Evolutionary conservation across 2,888 invertebrate species (phyloP).

Genomic region (Pherbina coryleti): DNA sequence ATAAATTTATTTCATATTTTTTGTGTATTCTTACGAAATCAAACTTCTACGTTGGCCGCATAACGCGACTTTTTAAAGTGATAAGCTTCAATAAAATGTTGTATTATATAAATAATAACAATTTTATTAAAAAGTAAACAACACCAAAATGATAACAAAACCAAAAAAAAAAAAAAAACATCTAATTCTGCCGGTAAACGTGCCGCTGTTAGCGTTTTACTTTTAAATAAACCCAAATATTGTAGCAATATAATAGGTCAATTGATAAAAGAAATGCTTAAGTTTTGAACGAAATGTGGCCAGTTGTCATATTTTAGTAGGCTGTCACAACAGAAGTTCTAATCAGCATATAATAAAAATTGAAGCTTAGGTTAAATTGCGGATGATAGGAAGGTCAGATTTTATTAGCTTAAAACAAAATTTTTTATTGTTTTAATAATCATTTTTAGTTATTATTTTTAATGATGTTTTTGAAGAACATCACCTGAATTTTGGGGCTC

Average conservation of each 20-base stretch:
- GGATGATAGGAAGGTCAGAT: not conserved
- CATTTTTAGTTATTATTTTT: not conserved
- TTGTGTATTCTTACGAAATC: no score
- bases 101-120: not conserved
- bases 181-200: slow-evolving; percentile 9
- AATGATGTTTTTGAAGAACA: not conserved
- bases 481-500: not conserved
- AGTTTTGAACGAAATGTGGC: not conserved
- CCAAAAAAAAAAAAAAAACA: not conserved
- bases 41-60: no score
- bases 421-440: no score
- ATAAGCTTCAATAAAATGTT: not conserved
- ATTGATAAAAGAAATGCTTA: not conserved
- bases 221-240: not conserved
- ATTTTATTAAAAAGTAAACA: not conserved
- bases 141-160: not conserved
- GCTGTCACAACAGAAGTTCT: not conserved
- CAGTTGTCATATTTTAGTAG: not conserved
- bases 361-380: not conserved
- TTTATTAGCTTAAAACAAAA: not conserved
- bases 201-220: slow-evolving; percentile 7
- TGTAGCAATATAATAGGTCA: not conserved
- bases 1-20: no score
- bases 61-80: no score
- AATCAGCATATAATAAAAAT: not conserved